Evolutionary conservation across 64 coral and sea anemone genomes (phyloP).

Genomic region (Montipora sp.): DNA sequence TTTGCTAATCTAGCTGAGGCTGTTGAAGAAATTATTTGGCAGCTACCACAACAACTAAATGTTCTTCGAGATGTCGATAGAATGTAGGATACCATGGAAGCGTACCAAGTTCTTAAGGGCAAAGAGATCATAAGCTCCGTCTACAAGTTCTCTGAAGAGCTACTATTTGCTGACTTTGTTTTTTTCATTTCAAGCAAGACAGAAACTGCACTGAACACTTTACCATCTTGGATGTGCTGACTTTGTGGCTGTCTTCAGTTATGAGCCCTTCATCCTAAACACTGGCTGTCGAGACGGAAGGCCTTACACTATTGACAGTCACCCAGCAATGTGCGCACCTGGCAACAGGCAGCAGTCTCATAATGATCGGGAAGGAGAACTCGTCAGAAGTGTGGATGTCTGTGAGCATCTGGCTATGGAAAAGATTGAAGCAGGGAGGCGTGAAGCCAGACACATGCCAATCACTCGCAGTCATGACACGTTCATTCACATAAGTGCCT

Average conservation of each 20-base stretch:
- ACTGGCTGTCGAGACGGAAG: slow-evolving; percentile 37
- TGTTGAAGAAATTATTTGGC: slow-evolving; percentile 7
- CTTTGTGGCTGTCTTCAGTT: slow-evolving; percentile 24
- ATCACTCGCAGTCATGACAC: slow-evolving; percentile 43
- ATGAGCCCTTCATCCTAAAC: slow-evolving; percentile 30
- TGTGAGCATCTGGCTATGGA: slow-evolving; percentile 34
- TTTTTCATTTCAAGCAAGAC: slow-evolving; percentile 38
- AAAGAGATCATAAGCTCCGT: background rate
- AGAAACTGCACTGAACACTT: slow-evolving; percentile 33
- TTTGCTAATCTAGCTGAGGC: background rate
- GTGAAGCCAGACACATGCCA: slow-evolving; percentile 34
- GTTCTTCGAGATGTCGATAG: slow-evolving; percentile 4
- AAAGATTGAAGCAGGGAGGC: slow-evolving; percentile 20
- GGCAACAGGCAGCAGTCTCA: slow-evolving; percentile 32
- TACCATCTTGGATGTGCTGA: slow-evolving; percentile 8
- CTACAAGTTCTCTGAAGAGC: slow-evolving; percentile 56
- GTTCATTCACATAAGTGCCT: background rate
- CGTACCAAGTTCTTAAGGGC: slow-evolving; percentile 51
- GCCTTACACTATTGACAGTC: slow-evolving; percentile 36
- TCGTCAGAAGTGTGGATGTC: slow-evolving; percentile 46
- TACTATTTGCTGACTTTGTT: slow-evolving; percentile 48
- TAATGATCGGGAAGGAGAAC: slow-evolving; percentile 25
- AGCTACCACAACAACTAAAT: slow-evolving; percentile 36
- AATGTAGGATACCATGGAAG: slow-evolving; percentile 43
- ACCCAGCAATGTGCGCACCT: slow-evolving; percentile 24